Base-by-base conservation (phyloP, 2,113 vertebrate genomes). In the Mellivora capensis region DNA sequence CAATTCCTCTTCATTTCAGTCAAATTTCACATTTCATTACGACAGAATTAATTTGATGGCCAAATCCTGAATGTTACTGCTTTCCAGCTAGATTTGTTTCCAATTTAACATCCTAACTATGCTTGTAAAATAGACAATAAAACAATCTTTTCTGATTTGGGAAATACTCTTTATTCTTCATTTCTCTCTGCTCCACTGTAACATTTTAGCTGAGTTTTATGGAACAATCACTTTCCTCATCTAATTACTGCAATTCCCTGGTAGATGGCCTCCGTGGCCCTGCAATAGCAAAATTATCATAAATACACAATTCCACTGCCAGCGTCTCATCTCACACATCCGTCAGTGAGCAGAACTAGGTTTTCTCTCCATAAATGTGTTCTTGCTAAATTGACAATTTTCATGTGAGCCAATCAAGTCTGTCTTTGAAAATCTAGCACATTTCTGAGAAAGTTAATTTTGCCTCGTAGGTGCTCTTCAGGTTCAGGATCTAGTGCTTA, bases 21-120 rank as follows among this genome's bases (percentile, higher is more conserved):
- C 97, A 98, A 97, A 98, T 98, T 98, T 98, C 97, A 98, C 98
- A 98, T 98, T 98, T 97, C 97, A 97, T 98, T 98, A 98, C 17
- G 42, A 91, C 85, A 88, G 97, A 98, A 98, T 98, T 98, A 98
- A 98, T 97, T 98, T 98, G 97, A 98, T 97, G 97, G 95, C 94
- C 97, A 98, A 96, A 98, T 97, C 95, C 96, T 95, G 95, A 93
- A 96, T 97, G 96, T 98, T 98, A 96, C 88, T 93, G 95, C 97
- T 97, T 98, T 97, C 96, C 87, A 98, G 96, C 93, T 98, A 98
- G 94, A 96, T 98, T 97, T 97, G 97, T 94, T 98, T 98, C 95
- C 95, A 97, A 96, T 97, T 98, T 98, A 98, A 96, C 94, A 88
- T 95, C 94, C 97, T 98, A 97, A 98, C 95, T 97, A 88, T 95